Base-by-base conservation (phyloP, 2,797 vertebrate species). In the Gymnoscopelus braueri region DNA sequence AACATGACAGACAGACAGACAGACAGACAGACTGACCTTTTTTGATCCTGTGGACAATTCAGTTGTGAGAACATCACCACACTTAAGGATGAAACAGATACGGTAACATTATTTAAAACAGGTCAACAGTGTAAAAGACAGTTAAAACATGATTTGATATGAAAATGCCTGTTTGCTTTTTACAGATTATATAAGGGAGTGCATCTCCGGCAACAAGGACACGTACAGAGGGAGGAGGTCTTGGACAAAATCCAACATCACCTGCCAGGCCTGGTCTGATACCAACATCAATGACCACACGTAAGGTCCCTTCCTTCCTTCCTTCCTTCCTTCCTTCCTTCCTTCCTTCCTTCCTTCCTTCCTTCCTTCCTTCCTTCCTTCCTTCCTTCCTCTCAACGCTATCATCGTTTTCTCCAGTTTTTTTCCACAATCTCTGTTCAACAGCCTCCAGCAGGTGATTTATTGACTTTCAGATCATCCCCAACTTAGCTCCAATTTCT, bases 201-300 rank as follows among this genome's bases (percentile, higher is more conserved):
- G 98, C 84, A 96, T 98, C 70, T 85, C 92, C 1, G 95, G 95
- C 77, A 95, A 95, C 91, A 97, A 96, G 77, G 93, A 95, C 79
- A 95, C 92, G 86, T 99, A 99, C 85, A 97, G 96, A 88, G 98
- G 98, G 70, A 96, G 93, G 0, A 93, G 93, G 73, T 96, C 96
- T 56, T 89, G 95, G 88, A 99, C 97, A 1, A 98, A 91, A 91
- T 97, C 94, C 12, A 97, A 97, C 85, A 95, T 97, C 75, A 93
- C 92, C 59, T 99, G 98, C 87, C 98, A 99, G 82, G 93, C 96
- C 5, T 99, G 97, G 98, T 95, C 93, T 84, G 97, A 97, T 78
- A 97, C 96, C 87, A 95, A 95, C 85, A 97, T 98, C 76, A 97
- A 98, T 23, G 97, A 99, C 69, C 98, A 99, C 93, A 97, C 94